Evolutionary conservation across 1,140 invertebrate species (phyloP).

Genomic region (Neotoxoptera formosana): DNA sequence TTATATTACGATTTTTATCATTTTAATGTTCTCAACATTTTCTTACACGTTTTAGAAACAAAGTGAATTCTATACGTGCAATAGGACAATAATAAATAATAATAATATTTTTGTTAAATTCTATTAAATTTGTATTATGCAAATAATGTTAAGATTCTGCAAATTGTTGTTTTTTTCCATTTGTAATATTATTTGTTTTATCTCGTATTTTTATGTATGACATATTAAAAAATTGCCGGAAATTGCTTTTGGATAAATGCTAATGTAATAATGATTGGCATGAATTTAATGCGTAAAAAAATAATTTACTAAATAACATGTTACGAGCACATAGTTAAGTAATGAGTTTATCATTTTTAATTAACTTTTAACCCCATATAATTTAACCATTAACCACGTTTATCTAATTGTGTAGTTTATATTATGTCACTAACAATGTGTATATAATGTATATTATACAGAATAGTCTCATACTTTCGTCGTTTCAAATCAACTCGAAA

Average conservation of each 20-base stretch:
- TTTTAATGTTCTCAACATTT: neutral
- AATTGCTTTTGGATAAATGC: neutral
- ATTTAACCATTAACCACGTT: neutral
- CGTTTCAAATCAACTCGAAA: neutral
- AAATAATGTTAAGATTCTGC: neutral
- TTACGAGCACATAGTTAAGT: constrained; percentile 6
- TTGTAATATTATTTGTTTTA: neutral
- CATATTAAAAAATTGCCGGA: neutral
- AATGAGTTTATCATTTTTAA: constrained; percentile 54
- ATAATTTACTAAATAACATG: constrained; percentile 32
- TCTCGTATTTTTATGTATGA: neutral
- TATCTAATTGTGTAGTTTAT: constrained; percentile 22
- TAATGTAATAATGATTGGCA: neutral
- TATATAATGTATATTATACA: neutral
- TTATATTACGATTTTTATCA: neutral
- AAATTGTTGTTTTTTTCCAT: neutral
- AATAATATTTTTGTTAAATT: neutral
- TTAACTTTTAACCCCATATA: neutral
- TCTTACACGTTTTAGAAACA: neutral
- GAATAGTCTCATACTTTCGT: neutral
- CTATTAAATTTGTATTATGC: neutral
- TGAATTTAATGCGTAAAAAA: neutral
- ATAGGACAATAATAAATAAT: neutral
- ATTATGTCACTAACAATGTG: neutral
- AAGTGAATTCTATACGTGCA: neutral